Evolutionary conservation across 2,113 vertebrate species (phyloP).

Genomic region (Engystomops pustulosus): DNA sequence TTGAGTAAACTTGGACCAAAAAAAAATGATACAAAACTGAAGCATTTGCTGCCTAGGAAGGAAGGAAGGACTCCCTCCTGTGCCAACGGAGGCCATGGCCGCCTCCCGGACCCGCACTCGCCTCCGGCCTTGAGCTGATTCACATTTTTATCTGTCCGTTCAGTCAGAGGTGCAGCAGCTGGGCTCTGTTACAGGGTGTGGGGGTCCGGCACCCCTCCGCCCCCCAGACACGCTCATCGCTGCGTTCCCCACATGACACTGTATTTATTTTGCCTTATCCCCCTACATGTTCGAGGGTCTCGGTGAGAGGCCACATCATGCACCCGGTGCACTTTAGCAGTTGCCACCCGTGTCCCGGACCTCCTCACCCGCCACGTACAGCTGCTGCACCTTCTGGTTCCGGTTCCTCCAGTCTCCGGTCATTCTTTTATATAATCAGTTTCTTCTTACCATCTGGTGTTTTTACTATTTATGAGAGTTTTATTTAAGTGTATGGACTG

Average conservation of each 20-base stretch:
- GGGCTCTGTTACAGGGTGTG: too few relatives aligned
- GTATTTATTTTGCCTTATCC: constrained; percentile 18
- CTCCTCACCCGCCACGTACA: constrained; percentile 1
- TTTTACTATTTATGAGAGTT: constrained; percentile 24
- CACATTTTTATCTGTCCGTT: too few relatives aligned
- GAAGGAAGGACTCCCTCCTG: neutral
- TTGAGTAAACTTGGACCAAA: constrained; percentile 33
- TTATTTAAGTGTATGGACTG: constrained; percentile 3
- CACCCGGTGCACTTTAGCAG: neutral
- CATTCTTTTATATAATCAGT: neutral
- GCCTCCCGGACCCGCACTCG: too few relatives aligned
- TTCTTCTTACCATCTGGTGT: constrained; percentile 7
- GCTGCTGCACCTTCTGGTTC: constrained; percentile 7
- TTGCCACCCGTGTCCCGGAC: neutral
- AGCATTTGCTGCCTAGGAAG: constrained; percentile 40
- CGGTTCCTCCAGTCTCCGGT: neutral
- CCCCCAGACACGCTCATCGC: too few relatives aligned
- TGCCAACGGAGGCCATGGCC: neutral
- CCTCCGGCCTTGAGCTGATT: too few relatives aligned
- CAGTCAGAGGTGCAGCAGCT: too few relatives aligned
- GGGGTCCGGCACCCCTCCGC: too few relatives aligned
- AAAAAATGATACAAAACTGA: neutral
- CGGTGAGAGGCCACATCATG: neutral
- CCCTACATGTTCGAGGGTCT: neutral
- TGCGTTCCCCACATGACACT: neutral